Base-by-base conservation (phyloP, 2,888 invertebrate species). In the Subacronicta megacephala region DNA sequence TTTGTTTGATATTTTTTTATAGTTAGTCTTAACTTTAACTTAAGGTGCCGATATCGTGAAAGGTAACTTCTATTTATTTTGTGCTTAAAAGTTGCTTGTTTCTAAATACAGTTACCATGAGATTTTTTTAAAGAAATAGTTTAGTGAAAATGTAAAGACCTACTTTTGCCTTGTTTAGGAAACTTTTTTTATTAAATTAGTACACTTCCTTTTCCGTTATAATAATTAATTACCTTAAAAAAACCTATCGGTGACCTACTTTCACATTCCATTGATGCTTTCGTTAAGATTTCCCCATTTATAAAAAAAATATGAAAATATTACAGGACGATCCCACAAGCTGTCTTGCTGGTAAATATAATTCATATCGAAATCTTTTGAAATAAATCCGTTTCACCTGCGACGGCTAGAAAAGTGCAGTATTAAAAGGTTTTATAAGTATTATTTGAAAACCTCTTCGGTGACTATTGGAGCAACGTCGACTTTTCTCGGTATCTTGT, bases 391-490 rank as follows among this genome's bases (percentile, higher is more conserved):
- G 20, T 47, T 60, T 62, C 78, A 78, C 75, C 77, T 78, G 78
- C 50, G 57, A 51, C 59, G n/a, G 37, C 20, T 60, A 46, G 47
- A 45, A 65, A 75, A 66, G 63, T 66, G 69, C 69, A 72, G 77
- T 68, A 76, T 78, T 78, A 72, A 77, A 77, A 76, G 70, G 60
- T 66, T 78, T 71, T 72, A 72, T 78, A 69, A 69, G 74, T 77
- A 67, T 75, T 78, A 77, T 78, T 76, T 71, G 77, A 77, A 76
- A 72, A 65, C 62, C 63, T 69, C 68, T 77, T 65, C n/a, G 35
- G 62, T 59, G 53, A 52, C 69, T 64, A 61, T 73, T 64, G 54
- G 66, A 60, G 62, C 49, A 53, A 60, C 46, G 64, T 52, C 46
- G 58, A 50, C 55, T 53, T 62, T 43, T 61, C 60, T 60, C 42